Evolutionary conservation across 2,797 vertebrate species (phyloP).

Genomic region (Acanthornis magna): DNA sequence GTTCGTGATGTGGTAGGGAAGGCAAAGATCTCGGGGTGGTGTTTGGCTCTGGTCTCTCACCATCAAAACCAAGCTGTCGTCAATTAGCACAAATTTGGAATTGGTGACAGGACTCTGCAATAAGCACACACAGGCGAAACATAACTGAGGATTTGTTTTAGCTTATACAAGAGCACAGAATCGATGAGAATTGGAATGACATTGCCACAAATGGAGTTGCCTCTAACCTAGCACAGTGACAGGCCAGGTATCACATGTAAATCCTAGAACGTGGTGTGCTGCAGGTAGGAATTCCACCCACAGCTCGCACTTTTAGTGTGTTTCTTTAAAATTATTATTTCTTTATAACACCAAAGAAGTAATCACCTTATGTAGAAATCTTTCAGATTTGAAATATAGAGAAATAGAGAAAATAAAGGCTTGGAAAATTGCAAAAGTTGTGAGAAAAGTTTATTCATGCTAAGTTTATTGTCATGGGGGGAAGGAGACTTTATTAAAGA

Average conservation of each 20-base stretch:
- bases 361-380: not conserved
- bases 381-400: not conserved
- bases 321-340: not conserved
- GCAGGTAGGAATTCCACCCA: not conserved
- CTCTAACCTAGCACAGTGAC: not conserved
- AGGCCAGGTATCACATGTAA: not conserved
- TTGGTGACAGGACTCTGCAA: not conserved
- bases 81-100: not conserved
- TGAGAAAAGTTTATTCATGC: constrained; percentile 50
- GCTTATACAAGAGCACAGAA: not conserved
- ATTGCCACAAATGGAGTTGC: not conserved
- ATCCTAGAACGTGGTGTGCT: not conserved
- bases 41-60: not conserved
- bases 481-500: constrained; percentile 70
- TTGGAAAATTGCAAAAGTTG: constrained; percentile 27
- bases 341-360: not conserved
- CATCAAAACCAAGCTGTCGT: not conserved
- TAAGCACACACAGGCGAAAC: not conserved
- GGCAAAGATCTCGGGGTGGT: not conserved
- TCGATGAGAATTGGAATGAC: not conserved
- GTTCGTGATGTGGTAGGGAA: not conserved
- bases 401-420: not conserved
- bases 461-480: constrained; percentile 61
- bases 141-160: not conserved
- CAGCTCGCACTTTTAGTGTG: not conserved